These are phyloP conservation scores for Montipora capricornis DNA, from an alignment of 64 coral and sea anemone species.

Conservation along the genomic window DNA sequence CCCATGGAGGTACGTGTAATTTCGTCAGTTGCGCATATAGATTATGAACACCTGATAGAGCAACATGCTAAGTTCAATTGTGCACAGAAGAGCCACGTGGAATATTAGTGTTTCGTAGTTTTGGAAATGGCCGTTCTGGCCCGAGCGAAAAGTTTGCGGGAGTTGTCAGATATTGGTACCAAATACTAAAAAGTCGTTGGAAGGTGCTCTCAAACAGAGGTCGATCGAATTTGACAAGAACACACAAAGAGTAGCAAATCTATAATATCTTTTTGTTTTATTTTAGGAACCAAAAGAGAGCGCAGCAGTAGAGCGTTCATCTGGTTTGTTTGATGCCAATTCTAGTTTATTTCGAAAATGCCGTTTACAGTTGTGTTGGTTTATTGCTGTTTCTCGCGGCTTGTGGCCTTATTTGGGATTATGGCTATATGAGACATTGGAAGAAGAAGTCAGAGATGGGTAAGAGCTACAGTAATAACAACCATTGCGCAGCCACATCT, in stretches of 20 bases:
- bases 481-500: neutral
- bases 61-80: too few relatives aligned
- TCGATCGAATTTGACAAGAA: too few relatives aligned
- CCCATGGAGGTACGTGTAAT: slow-evolving; percentile 70
- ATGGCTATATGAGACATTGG: slow-evolving; percentile 95
- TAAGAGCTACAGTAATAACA: neutral
- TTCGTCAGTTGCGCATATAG: too few relatives aligned
- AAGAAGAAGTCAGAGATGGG: slow-evolving; percentile 87
- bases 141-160: too few relatives aligned
- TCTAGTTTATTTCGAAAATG: slow-evolving; percentile 70
- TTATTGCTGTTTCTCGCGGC: slow-evolving; percentile 81
- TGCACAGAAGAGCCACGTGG: too few relatives aligned
- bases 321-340: slow-evolving; percentile 84
- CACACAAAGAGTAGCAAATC: too few relatives aligned
- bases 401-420: slow-evolving; percentile 94
- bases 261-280: neutral
- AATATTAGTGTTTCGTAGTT: too few relatives aligned
- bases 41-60: too few relatives aligned
- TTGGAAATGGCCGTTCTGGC: too few relatives aligned
- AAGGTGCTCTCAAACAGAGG: too few relatives aligned
- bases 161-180: too few relatives aligned
- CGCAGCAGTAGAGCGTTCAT: slow-evolving; percentile 89
- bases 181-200: too few relatives aligned
- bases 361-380: slow-evolving; percentile 77
- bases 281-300: slow-evolving; percentile 85